Conservation (phyloP, 2,888 invertebrate species). For the Phasia obesa region DNA sequence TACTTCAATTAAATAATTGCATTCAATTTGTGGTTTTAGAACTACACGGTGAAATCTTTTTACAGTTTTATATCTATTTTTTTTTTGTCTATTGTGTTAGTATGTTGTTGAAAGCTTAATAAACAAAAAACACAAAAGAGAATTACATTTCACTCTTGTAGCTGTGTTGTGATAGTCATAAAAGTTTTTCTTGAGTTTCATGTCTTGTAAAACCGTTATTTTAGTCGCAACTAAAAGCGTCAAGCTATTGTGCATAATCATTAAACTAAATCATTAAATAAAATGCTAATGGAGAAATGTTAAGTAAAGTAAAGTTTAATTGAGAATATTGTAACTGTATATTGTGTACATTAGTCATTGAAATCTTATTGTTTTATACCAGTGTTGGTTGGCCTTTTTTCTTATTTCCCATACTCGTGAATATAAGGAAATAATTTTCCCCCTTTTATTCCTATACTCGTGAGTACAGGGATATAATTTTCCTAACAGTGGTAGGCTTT, state of each 20-base stretch:
- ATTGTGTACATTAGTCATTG: too few species aligned
- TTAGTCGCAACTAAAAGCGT: constrained; percentile 27
- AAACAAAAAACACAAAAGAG: constrained; percentile 12
- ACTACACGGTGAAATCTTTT: constrained; percentile 41
- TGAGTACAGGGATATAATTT: too few species aligned
- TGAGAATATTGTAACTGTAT: too few species aligned
- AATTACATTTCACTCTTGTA: constrained; percentile 48
- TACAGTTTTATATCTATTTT: constrained; percentile 30
- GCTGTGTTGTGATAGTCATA: constrained; percentile 33
- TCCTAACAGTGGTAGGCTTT: too few species aligned
- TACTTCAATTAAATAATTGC: constrained; percentile 36
- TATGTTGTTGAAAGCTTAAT: constrained; percentile 7
- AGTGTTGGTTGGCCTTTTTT: too few species aligned
- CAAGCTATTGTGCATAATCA: constrained; percentile 39
- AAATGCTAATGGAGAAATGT: too few species aligned
- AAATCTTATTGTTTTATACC: too few species aligned
- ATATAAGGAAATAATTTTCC: too few species aligned
- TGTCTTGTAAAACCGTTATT: constrained; percentile 48
- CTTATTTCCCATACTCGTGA: too few species aligned
- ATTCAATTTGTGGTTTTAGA: constrained; percentile 35
- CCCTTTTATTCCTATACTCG: too few species aligned
- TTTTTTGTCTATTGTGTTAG: constrained; percentile 42
- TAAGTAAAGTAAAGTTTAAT: too few species aligned
- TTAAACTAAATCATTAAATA: constrained; percentile 11
- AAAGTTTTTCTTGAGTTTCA: constrained; percentile 36